Conservation (phyloP, 2,888 invertebrate genomes). For the Hofmannophila pseudospretella region DNA sequence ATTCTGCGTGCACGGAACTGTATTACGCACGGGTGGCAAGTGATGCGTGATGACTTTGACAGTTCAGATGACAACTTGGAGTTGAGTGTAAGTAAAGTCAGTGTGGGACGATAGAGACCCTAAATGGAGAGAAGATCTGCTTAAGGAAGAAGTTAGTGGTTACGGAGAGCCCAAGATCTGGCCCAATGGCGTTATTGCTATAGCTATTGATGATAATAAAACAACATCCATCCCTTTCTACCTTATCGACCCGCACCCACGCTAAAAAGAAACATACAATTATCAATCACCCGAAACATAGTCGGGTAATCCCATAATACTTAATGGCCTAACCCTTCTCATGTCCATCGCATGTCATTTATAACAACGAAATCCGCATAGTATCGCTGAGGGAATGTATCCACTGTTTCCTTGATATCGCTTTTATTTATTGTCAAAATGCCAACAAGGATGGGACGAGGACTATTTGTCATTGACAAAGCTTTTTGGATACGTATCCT, state of each 20-base stretch:
- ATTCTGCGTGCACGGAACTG: too few relatives aligned
- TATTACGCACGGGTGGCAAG: too few relatives aligned
- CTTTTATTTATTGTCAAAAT: slow-evolving; percentile 74
- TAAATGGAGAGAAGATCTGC: too few relatives aligned
- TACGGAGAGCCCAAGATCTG: too few relatives aligned
- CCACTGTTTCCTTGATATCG: slow-evolving; percentile 58
- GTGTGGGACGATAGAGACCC: too few relatives aligned
- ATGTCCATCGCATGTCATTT: slow-evolving; percentile 71
- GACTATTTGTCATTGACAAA: slow-evolving; percentile 75
- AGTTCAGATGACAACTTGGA: too few relatives aligned
- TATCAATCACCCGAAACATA: slow-evolving; percentile 48
- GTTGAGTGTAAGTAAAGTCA: too few relatives aligned
- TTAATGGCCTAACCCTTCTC: slow-evolving; percentile 57
- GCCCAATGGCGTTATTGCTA: too few relatives aligned
- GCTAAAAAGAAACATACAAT: slow-evolving; percentile 19
- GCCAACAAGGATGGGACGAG: slow-evolving; percentile 58
- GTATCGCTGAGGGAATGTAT: slow-evolving; percentile 20
- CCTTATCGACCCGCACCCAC: neutral
- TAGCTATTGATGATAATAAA: too few relatives aligned
- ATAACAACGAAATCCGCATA: slow-evolving; percentile 58
- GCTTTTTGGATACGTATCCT: slow-evolving; percentile 51
- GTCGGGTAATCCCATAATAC: slow-evolving; percentile 36
- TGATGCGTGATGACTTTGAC: too few relatives aligned
- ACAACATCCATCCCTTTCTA: neutral
- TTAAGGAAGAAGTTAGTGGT: too few relatives aligned